Base-by-base conservation (phyloP, 2,113 vertebrate genomes). In the Neogobius melanostomus region DNA sequence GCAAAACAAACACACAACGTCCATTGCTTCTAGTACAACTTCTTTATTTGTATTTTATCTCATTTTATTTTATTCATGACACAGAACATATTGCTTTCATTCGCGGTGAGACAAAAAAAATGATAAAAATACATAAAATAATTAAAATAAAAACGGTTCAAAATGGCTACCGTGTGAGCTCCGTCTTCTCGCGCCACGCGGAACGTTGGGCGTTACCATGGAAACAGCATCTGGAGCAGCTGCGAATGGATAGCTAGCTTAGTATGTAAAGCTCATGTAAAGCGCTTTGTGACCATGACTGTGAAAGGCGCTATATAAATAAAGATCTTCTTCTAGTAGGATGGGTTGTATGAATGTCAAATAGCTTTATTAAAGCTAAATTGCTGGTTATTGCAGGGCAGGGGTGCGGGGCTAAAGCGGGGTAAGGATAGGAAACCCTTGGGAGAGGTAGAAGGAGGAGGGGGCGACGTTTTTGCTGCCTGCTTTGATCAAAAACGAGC, bases 1-100 rank as follows among this genome's bases (percentile, higher is more conserved):
- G 67, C 78, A 85, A 85, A 82, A 89, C 83, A 89, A 84, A 89
- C 82, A 89, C 82, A 89, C 63, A 7, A 6, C 15, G 21, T 21
- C 1, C 21, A 21, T 21, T 21, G 1, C 50, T n/a, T 51, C 5
- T 6, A n/a, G n/a, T n/a, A 36, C 28, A 36, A 53, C 52, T 6
- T 50, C 16, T 54, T 17, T 44, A 14, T 36, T 46, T 28, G 8
- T 7, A 15, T 50, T 28, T 10, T 7, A 16, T 50, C 43, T 46
- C 36, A 36, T 16, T 48, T 28, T 8, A 6, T 21, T 49, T 5
- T 49, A 81, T 79, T 21, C 21, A 59, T 88, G 87, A 90, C 80
- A 85, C 76, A 77, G 81, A 75, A 36, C 3, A 36, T 36, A 36
- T 36, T 36, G 28, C 4, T 21, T 21, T 21, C 21, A 21, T 21